Base-by-base conservation (phyloP, 2,888 invertebrate species). In the Pinctada fucata region DNA sequence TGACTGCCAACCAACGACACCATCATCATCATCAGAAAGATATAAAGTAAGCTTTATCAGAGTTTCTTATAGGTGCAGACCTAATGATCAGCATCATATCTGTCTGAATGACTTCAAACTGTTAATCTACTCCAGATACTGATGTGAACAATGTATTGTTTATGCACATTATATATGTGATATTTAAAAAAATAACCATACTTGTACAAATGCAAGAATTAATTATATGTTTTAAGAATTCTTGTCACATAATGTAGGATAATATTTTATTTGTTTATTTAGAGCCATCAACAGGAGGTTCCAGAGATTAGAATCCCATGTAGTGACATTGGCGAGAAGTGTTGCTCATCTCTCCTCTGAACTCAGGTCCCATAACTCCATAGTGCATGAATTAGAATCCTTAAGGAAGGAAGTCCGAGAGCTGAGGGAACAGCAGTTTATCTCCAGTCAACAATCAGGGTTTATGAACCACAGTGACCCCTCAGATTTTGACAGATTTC, bases 301-400 rank as follows among this genome's bases (percentile, higher is more conserved):
- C 93, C 97, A 97, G 92, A 94, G 97, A 3, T 93, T 97, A 84
- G 97, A 97, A 92, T 96, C 97, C 0, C 97, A 97, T 93, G 97
- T 97, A 71, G 97, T 97, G 75, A 97, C 97, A 1, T 93, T 97
- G 83, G 97, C 97, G 0, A 94, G 97, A 79, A 97, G 97, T 70
- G 97, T 97, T 47, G 97, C 97, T 16, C 97, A 97, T 92, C 94
- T 97, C 65, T 97, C 97, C 63, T 96, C 96, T 3, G 97, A 97
- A 93, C 96, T 97, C 96, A 93, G 97, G 81, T 96, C 97, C 0
- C 97, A 97, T 90, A 97, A 97, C 91, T 94, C 96, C 79, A 95
- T 97, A 94, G 96, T 96, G 92, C 91, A 96, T 94, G 97, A 97
- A 93, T 95, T 97, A 94, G 97, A 97, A 93, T 95, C 95, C 91